These are phyloP conservation scores for Alentia gelatinosa DNA, from an alignment of 2,888 invertebrate species.

Conservation along the genomic window DNA sequence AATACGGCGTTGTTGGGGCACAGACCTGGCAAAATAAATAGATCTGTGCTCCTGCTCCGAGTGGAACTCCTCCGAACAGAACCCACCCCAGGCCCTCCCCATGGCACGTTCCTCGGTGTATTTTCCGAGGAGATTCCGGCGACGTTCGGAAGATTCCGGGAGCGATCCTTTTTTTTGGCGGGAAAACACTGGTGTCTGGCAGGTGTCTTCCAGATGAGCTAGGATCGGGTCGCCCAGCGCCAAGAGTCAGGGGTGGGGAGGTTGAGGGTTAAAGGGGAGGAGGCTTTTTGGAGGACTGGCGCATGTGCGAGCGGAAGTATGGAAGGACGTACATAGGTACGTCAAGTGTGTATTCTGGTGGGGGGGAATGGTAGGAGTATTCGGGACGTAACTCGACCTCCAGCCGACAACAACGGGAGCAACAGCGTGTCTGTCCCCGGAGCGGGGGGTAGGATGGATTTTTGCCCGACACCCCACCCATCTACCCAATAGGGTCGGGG, in stretches of 20 bases:
- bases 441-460: background rate
- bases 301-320: too few species aligned
- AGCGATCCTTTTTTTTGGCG: background rate
- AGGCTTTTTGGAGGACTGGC: too few species aligned
- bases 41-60: background rate
- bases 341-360: background rate
- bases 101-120: background rate
- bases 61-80: background rate
- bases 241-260: background rate
- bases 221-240: background rate
- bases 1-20: constrained; percentile 2
- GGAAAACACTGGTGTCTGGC: background rate
- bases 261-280: background rate
- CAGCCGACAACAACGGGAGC: background rate
- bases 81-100: background rate
- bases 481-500: too few species aligned
- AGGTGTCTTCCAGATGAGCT: background rate
- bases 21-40: background rate
- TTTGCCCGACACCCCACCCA: background rate
- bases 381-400: background rate
- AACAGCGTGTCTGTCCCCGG: background rate
- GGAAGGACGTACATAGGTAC: background rate
- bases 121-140: background rate
- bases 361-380: background rate
- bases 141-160: background rate